These are phyloP conservation scores for Aphidius gifuensis DNA, from an alignment of 1,140 invertebrate genomes.

Conservation along the genomic window DNA sequence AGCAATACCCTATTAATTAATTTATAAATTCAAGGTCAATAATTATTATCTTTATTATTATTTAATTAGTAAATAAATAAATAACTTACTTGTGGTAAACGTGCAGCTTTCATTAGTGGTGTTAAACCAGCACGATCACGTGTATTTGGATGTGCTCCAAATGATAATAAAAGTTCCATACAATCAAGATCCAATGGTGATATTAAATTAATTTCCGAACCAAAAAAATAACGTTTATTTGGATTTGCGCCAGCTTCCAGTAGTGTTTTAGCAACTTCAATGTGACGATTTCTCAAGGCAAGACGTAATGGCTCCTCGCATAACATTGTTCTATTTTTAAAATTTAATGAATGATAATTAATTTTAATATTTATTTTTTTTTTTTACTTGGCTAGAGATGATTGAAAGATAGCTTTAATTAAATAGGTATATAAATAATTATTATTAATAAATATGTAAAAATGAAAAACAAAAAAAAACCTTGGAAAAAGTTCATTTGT, in stretches of 20 bases:
- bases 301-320: slow-evolving; percentile 79
- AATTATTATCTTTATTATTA: slow-evolving; percentile 2
- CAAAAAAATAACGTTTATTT: slow-evolving; percentile 83
- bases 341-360: slow-evolving; percentile 6
- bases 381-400: not conserved
- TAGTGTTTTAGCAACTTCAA: slow-evolving; percentile 66
- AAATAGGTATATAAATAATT: not conserved
- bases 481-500: slow-evolving; percentile 66
- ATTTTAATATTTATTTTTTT: slow-evolving; percentile 1
- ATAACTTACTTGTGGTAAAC: slow-evolving; percentile 66
- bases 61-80: slow-evolving; percentile 14
- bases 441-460: not conserved
- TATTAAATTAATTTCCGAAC: slow-evolving; percentile 84
- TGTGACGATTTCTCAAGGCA: slow-evolving; percentile 83
- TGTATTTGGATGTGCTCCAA: slow-evolving; percentile 84
- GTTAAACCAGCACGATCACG: slow-evolving; percentile 78
- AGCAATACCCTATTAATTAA: slow-evolving; percentile 64
- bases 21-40: not conserved
- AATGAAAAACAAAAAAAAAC: slow-evolving; percentile 25
- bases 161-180: slow-evolving; percentile 75
- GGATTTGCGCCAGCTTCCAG: slow-evolving; percentile 72
- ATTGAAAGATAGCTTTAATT: not conserved
- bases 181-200: slow-evolving; percentile 74
- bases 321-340: slow-evolving; percentile 59
- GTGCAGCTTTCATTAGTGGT: slow-evolving; percentile 82